Percentiles rank a stretch among this genome's conserved stretches.
Evolutionary conservation across 1,140 invertebrate genomes (phyloP).

Genomic region (Solenopsis fugax): DNA sequence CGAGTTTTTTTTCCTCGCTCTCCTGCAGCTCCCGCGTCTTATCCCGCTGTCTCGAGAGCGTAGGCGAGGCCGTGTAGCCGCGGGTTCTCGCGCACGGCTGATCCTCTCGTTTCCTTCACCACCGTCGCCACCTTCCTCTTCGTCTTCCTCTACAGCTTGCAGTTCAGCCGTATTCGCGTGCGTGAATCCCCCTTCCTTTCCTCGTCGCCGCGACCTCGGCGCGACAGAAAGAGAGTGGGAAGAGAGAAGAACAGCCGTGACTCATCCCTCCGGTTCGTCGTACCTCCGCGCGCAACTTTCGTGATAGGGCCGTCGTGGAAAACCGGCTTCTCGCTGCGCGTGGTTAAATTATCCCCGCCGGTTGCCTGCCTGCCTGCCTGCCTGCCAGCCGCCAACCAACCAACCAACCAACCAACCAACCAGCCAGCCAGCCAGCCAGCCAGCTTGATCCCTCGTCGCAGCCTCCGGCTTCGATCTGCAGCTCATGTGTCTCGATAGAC

Average conservation of each 20-base stretch:
- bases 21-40: constrained; percentile 24
- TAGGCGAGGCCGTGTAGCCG: constrained; percentile 73
- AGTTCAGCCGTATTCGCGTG: constrained; percentile 32
- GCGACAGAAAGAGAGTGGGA: constrained; percentile 62
- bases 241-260: constrained; percentile 68
- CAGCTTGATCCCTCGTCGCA: constrained; percentile 5
- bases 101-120: constrained; percentile 66
- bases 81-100: constrained; percentile 66
- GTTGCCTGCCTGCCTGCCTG: neutral
- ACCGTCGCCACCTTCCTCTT: constrained; percentile 65
- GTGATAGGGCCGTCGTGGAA: constrained; percentile 73
- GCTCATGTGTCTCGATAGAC: constrained; percentile 31
- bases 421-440: neutral
- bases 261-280: constrained; percentile 78
- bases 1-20: constrained; percentile 11
- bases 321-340: constrained; percentile 75
- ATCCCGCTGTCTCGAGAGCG: constrained; percentile 23
- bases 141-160: constrained; percentile 36
- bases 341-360: constrained; percentile 77
- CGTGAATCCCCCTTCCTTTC: constrained; percentile 47
- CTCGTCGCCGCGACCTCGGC: constrained; percentile 56
- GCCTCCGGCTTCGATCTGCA: constrained; percentile 43
- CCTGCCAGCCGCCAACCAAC: neutral
- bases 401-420: neutral
- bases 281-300: constrained; percentile 71